Evolutionary conservation across 2,113 vertebrate genomes (phyloP).

Genomic region (Reinhardtius hippoglossoides): DNA sequence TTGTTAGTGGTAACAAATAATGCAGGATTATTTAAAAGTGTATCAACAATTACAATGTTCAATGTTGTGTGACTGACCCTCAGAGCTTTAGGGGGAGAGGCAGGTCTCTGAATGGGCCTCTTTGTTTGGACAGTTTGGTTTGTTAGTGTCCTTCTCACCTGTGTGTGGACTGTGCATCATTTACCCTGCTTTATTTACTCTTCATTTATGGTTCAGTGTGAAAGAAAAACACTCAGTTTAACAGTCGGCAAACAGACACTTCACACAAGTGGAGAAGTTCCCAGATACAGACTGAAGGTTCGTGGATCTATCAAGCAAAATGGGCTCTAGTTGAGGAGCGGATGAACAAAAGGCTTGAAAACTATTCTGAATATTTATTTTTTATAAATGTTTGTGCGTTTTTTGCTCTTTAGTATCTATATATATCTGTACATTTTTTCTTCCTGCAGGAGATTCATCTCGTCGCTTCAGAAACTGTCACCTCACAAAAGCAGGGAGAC

Average conservation of each 20-base stretch:
- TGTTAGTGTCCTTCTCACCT: slow-evolving; percentile 56
- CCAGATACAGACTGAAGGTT: neutral
- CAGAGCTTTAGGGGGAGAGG: neutral
- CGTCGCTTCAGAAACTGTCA: neutral
- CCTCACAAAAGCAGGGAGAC: slow-evolving; percentile 33
- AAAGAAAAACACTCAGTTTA: slow-evolving; percentile 68
- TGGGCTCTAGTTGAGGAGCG: neutral
- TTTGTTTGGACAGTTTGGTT: slow-evolving; percentile 58
- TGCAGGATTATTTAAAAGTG: neutral
- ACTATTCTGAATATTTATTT: too few species aligned
- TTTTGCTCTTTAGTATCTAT: slow-evolving; percentile 5
- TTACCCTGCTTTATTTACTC: slow-evolving; percentile 62
- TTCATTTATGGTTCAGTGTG: slow-evolving; percentile 72
- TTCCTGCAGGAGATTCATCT: slow-evolving; percentile 20
- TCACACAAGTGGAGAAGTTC: slow-evolving; percentile 30
- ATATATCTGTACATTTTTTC: neutral
- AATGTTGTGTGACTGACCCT: neutral
- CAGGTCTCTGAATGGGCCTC: slow-evolving; percentile 32
- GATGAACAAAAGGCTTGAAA: slow-evolving; percentile 10
- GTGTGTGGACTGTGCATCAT: slow-evolving; percentile 35
- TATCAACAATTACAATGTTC: neutral
- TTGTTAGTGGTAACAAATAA: neutral
- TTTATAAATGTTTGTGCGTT: neutral
- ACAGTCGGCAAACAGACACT: slow-evolving; percentile 28
- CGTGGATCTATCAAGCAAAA: neutral